A percentile compares a stretch with the other conserved stretches of the same genome.
Conservation (phyloP, 2,113 vertebrate species). For the Barbus barbus region DNA sequence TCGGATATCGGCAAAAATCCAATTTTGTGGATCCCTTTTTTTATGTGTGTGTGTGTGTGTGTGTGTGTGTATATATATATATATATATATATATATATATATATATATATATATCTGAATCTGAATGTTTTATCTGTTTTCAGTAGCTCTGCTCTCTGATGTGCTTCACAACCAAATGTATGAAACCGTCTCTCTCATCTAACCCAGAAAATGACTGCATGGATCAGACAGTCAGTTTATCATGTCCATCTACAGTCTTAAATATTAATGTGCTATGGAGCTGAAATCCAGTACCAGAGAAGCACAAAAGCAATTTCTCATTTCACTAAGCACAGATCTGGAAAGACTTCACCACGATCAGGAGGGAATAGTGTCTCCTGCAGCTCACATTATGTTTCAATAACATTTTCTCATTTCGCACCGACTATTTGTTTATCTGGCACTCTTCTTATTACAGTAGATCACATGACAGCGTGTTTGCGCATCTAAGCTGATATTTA, state of each 20-base stretch:
- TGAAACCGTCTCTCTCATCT: neutral
- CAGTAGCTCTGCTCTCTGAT: neutral
- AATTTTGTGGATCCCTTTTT: too few relatives aligned
- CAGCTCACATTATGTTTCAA: conserved; percentile 18
- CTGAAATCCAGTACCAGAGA: conserved; percentile 7
- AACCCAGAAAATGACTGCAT: conserved; percentile 16
- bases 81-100: too few relatives aligned
- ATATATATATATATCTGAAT: too few relatives aligned
- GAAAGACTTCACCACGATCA: neutral
- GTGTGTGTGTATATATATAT: too few relatives aligned
- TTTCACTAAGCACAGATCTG: conserved; percentile 2
- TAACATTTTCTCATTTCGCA: conserved; percentile 29
- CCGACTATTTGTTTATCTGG: conserved; percentile 48
- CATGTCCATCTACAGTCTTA: conserved; percentile 14
- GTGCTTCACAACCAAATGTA: neutral
- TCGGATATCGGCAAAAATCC: too few relatives aligned
- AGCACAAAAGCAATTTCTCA: conserved; percentile 29
- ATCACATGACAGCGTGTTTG: conserved; percentile 49
- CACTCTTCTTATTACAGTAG: conserved; percentile 25
- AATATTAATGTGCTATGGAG: conserved; percentile 26
- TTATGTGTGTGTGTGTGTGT: too few relatives aligned
- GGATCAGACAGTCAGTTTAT: neutral
- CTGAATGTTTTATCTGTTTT: too few relatives aligned
- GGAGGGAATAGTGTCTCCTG: neutral
- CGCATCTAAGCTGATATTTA: conserved; percentile 54